Conservation (phyloP, 2,888 invertebrate species). For the Leistus spinibarbis region DNA sequence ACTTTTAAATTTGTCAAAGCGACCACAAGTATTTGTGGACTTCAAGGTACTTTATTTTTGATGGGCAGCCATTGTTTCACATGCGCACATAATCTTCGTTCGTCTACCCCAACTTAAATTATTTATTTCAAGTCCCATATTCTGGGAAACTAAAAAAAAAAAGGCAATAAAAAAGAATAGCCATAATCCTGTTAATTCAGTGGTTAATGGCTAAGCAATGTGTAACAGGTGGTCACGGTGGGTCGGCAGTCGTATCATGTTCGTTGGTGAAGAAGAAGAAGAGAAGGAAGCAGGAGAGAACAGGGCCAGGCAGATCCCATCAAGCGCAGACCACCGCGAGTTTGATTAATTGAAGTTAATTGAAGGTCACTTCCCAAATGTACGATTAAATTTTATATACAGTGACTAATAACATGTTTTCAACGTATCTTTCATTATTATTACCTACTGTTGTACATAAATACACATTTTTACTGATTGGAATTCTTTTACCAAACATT, state of each 20-base stretch:
- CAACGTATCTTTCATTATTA: slow-evolving; percentile 6
- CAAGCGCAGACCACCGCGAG: slow-evolving; percentile 29
- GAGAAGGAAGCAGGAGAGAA: background rate
- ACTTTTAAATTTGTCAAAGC: slow-evolving; percentile 33
- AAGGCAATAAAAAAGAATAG: too few species aligned
- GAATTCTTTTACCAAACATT: background rate
- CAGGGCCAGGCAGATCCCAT: slow-evolving; percentile 6
- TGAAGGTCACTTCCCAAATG: slow-evolving; percentile 36
- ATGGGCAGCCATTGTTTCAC: slow-evolving; percentile 29
- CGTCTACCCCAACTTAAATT: slow-evolving; percentile 17
- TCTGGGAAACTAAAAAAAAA: too few species aligned
- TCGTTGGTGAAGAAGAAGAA: background rate
- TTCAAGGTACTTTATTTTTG: slow-evolving; percentile 34
- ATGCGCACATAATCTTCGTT: slow-evolving; percentile 15
- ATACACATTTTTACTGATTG: background rate
- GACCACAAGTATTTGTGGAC: slow-evolving; percentile 21
- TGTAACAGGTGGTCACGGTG: slow-evolving; percentile 26
- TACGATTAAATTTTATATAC: slow-evolving; percentile 33
- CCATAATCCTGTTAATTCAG: too few species aligned
- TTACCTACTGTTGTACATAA: slow-evolving; percentile 19
- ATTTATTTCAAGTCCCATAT: too few species aligned
- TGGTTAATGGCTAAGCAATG: too few species aligned
- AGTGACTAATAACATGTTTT: slow-evolving; percentile 28
- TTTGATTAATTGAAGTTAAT: slow-evolving; percentile 39
- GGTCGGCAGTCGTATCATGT: background rate